Evolutionary conservation across 64 coral and sea anemone species (phyloP), one percentile per base, ranked within the genome.

Genomic region (Stichodactyla mertensii): DNA sequence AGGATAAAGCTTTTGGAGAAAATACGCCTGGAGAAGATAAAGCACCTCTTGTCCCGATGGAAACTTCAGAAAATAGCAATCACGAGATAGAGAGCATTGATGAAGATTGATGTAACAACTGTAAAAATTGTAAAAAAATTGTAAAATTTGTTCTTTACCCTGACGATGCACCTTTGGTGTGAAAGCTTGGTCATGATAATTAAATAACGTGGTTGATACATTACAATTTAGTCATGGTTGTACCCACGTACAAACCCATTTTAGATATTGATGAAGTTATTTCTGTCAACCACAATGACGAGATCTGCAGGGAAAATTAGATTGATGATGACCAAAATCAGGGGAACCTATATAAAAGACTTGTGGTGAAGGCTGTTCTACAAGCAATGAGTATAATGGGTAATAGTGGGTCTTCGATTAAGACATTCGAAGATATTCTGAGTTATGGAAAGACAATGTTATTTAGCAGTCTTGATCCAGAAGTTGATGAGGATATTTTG

Each of bases 381-480:
- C 80, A 92, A 83, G 91, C 91, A 53, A 56, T 92, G 56, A 66
- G 27, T 16, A 92, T 92, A 24, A 86, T 88, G 86, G 87, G 88
- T 57, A 58, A 92, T 78, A 88, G 86, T 92, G 91, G 86, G 20
- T 10, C 86, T 77, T 92, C 81, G 57, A 88, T 92, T 57, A 85
- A 74, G 20, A 92, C 91, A 82, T 83, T 83, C 55, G 86, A 92
- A 57, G 91, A 93, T 22, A 80, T 93, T 85, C 26, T 93, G 2
- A 55, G 80, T 77, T 93, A 93, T 67, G 91, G 82, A 59, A 93
- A 89, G 57, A 56, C 27, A 62, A 78, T 93, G 82, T 77, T 88
- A 31, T 88, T 93, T 53, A 61, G 79, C n/a, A 64, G 52, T 16
- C 53, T 62, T 15, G 67, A 88, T 58, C 53, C 67, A 64, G 82